A percentile compares a stretch with the other conserved stretches of the same genome.
phyloP scores from a whole-genome alignment of 2,888 invertebrate genomes.

The Octonoba sinensis region DNA sequence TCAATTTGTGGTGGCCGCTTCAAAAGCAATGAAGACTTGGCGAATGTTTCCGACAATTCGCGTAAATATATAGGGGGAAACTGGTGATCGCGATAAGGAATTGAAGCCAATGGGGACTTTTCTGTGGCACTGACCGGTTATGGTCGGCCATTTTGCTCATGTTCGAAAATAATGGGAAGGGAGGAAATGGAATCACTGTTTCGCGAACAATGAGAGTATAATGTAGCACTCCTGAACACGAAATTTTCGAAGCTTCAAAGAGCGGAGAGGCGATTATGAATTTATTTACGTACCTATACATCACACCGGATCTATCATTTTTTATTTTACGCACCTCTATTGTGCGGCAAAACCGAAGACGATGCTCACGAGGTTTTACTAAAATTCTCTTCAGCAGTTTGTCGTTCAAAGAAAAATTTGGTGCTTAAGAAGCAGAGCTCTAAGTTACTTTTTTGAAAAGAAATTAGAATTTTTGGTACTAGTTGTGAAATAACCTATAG shows the following conservation, averaged over 20 bases:
- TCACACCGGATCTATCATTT: background rate
- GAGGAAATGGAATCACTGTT: conserved; percentile 58
- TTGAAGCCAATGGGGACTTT: conserved; percentile 31
- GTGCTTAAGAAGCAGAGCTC: too few species aligned
- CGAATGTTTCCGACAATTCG: conserved; percentile 57
- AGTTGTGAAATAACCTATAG: too few species aligned
- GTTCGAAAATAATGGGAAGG: conserved; percentile 41
- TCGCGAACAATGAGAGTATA: conserved; percentile 49
- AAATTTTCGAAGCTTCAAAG: conserved; percentile 28
- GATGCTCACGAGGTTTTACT: too few species aligned
- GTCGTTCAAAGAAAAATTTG: too few species aligned
- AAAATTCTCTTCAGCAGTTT: too few species aligned
- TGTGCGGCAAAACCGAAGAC: too few species aligned
- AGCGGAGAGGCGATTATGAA: conserved; percentile 36
- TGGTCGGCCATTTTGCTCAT: conserved; percentile 54
- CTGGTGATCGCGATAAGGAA: conserved; percentile 49
- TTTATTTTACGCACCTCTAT: background rate
- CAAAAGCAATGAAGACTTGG: conserved; percentile 48
- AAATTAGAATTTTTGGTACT: too few species aligned
- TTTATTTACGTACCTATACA: conserved; percentile 31
- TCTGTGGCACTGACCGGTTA: conserved; percentile 52
- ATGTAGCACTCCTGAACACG: conserved; percentile 42
- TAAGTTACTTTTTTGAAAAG: too few species aligned
- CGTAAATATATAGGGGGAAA: conserved; percentile 46
- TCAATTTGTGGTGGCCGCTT: conserved; percentile 59